phyloP scores from a whole-genome alignment of 2,797 vertebrate species.

The Prionace glauca region DNA sequence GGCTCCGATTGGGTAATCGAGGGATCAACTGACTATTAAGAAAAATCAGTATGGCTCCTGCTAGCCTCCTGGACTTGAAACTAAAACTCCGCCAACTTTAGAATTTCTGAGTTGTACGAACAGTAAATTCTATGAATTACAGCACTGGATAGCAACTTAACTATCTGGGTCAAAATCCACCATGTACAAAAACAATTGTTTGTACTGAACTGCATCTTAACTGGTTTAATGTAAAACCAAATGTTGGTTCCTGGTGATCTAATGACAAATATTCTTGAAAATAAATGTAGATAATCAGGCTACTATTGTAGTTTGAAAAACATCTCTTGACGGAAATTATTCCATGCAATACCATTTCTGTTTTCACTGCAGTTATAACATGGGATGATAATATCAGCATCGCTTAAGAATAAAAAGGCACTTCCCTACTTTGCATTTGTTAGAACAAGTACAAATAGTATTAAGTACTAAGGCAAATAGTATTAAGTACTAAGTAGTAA shows the following conservation, averaged over 20 bases:
- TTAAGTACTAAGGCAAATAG: too few species aligned
- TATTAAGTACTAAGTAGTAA: too few species aligned
- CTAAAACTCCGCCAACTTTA: not conserved
- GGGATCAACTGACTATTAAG: not conserved
- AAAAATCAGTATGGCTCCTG: not conserved
- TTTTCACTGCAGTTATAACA: not conserved
- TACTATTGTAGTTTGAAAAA: not conserved
- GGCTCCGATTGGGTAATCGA: not conserved
- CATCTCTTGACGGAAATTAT: not conserved
- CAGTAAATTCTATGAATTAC: not conserved
- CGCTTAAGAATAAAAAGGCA: not conserved
- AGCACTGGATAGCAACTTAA: not conserved
- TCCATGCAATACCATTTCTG: not conserved
- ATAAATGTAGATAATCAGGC: not conserved
- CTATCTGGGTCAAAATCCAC: not conserved
- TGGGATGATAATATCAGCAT: not conserved
- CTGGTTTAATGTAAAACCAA: not conserved
- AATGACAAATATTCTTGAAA: not conserved
- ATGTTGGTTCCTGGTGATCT: not conserved
- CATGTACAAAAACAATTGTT: not conserved
- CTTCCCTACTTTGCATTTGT: not conserved
- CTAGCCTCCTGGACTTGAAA: not conserved
- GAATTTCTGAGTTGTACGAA: not conserved
- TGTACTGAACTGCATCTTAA: not conserved
- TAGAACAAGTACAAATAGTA: too few species aligned